Conservation (phyloP, 2,113 vertebrate species). For the Pongo abelii region DNA sequence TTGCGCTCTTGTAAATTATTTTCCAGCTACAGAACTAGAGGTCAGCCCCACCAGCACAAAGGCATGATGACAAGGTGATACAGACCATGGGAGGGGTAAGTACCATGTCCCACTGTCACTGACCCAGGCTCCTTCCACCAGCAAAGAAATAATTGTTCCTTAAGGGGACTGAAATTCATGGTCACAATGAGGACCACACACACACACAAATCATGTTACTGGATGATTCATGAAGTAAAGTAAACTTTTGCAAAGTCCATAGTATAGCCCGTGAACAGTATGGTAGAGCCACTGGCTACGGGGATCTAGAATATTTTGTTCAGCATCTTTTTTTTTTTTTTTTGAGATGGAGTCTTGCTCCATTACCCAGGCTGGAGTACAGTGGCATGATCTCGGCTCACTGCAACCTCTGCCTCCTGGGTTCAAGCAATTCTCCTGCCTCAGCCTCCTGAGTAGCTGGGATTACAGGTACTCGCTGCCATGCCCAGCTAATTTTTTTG, state of each 20-base stretch:
- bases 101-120: rapidly evolving
- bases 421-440: too few species aligned
- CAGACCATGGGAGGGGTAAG: background rate
- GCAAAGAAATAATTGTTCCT: background rate
- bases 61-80: background rate
- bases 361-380: too few species aligned
- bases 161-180: background rate
- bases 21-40: background rate
- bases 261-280: background rate
- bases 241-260: background rate
- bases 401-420: too few species aligned
- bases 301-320: background rate
- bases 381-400: too few species aligned
- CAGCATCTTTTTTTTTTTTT: background rate
- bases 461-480: too few species aligned
- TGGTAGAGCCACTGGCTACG: too few species aligned
- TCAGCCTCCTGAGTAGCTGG: too few species aligned
- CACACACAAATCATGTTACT: background rate
- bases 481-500: too few species aligned
- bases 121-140: background rate
- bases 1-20: background rate
- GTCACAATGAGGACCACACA: background rate
- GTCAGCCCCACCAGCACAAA: background rate
- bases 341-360: too few species aligned
- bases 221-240: background rate